phyloP scores from a whole-genome alignment of 2,113 vertebrate species.

The Sterna hirundo region DNA sequence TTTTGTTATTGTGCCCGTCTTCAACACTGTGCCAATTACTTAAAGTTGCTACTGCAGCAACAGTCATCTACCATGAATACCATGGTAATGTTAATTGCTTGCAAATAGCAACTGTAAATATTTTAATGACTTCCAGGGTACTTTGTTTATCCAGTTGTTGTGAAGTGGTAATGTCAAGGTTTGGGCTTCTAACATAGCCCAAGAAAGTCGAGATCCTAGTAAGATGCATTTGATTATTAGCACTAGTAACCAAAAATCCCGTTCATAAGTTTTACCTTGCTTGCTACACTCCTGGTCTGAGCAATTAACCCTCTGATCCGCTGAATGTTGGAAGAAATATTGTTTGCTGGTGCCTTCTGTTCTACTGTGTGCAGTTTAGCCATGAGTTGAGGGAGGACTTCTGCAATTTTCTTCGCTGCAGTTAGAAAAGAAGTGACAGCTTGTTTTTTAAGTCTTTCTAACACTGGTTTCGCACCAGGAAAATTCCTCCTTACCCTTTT shows the following conservation, averaged over 20 bases:
- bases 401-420: conserved; percentile 85
- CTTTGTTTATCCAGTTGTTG: not conserved
- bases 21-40: not conserved
- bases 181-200: not conserved
- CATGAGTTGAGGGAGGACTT: conserved; percentile 87
- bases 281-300: conserved; percentile 94
- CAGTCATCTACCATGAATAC: not conserved
- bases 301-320: conserved; percentile 93
- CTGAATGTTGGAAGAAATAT: conserved; percentile 90
- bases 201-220: not conserved
- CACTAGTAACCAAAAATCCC: not conserved
- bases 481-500: not conserved
- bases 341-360: conserved; percentile 89
- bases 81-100: not conserved
- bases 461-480: not conserved
- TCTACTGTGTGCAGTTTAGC: conserved; percentile 88
- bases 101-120: not conserved
- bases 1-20: not conserved
- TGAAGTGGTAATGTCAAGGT: not conserved
- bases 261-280: conserved; percentile 81
- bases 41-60: not conserved
- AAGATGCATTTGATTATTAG: not conserved
- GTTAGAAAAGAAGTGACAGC: conserved; percentile 21
- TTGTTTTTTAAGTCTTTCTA: not conserved
- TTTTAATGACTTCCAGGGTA: not conserved